Evolutionary conservation across 1,140 invertebrate genomes (phyloP).

Genomic region (Tetraneura akinire): DNA sequence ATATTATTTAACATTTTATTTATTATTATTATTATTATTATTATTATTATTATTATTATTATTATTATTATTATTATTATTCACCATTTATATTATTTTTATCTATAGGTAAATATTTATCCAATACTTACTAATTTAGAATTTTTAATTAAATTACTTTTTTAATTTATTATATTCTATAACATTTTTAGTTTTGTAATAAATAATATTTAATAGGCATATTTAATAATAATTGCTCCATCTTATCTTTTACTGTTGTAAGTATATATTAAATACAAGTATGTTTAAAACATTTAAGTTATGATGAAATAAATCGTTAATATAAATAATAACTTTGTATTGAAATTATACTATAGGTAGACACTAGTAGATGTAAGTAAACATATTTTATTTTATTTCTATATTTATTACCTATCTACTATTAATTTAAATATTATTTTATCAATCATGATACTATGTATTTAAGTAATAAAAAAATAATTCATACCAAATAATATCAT

Average conservation of each 20-base stretch:
- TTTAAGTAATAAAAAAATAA: no score
- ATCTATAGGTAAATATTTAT: not conserved
- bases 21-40: no score
- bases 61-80: no score
- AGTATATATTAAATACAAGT: no score
- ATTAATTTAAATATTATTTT: not conserved
- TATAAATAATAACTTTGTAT: not conserved
- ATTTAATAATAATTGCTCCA: not conserved
- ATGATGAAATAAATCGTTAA: slow-evolving; percentile 1
- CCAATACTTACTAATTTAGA: no score
- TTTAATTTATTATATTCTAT: no score
- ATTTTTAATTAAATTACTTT: no score
- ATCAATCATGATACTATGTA: not conserved
- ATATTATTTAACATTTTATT: no score
- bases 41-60: no score
- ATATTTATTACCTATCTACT: not conserved
- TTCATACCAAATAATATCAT: no score
- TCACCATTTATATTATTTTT: no score
- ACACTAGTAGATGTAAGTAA: not conserved
- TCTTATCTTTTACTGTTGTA: slow-evolving; percentile 4
- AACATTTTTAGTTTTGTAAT: no score
- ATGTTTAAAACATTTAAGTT: slow-evolving; percentile 22
- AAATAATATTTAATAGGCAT: not conserved
- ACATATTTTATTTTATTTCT: not conserved
- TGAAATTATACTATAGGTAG: not conserved